Percentiles rank a stretch among this genome's conserved stretches.
Conservation (phyloP, 2,113 vertebrate species). For the Mustelus asterias region DNA sequence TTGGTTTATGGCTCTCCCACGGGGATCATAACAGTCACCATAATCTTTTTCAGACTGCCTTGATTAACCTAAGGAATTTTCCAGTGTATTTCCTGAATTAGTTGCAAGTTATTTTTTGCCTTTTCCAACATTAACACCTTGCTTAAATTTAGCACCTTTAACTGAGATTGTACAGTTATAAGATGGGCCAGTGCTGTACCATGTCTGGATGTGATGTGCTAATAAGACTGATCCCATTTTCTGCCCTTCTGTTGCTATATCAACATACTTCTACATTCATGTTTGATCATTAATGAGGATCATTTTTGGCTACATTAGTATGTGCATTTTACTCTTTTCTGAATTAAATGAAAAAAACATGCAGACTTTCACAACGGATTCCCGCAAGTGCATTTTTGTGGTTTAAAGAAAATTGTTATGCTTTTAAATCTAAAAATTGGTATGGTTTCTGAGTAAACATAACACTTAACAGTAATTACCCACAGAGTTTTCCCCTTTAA, state of each 20-base stretch:
- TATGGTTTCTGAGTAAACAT: not conserved
- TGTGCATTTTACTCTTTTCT: not conserved
- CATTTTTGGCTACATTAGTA: not conserved
- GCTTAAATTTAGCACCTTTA: not conserved
- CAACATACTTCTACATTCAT: not conserved
- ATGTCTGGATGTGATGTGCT: not conserved
- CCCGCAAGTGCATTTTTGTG: not conserved
- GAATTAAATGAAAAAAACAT: not conserved
- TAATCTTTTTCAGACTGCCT: not conserved
- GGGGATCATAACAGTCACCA: not conserved
- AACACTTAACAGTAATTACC: not conserved
- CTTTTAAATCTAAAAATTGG: not conserved
- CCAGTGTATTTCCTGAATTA: not conserved
- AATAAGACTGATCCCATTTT: not conserved
- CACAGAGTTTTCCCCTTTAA: not conserved
- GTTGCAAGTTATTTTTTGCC: not conserved
- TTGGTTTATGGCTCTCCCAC: too few species aligned
- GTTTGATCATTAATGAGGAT: not conserved
- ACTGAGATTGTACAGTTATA: not conserved
- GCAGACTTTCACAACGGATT: not conserved
- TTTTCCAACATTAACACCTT: not conserved
- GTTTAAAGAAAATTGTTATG: not conserved
- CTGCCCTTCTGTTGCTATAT: not conserved
- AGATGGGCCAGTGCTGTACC: not conserved
- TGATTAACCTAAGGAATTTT: not conserved